These are phyloP conservation scores for Labeo calbasu DNA, from an alignment of 2,797 vertebrate species.

Conservation along the genomic window DNA sequence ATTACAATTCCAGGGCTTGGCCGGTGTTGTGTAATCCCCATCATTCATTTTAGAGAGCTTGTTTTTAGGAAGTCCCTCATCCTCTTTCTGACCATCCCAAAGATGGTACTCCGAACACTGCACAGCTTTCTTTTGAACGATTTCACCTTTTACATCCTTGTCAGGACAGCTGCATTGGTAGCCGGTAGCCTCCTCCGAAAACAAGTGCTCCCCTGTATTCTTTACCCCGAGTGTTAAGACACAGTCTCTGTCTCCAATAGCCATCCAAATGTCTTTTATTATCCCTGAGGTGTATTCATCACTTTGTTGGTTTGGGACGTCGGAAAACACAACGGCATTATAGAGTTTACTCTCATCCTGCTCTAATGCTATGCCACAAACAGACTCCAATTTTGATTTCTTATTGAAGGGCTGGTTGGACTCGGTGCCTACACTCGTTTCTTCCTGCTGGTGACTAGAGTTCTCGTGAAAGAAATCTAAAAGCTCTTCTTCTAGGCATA, in stretches of 20 bases:
- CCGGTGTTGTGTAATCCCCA: slow-evolving; percentile 95
- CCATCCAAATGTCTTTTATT: slow-evolving; percentile 98
- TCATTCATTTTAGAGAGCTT: slow-evolving; percentile 87
- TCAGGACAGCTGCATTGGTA: slow-evolving; percentile 89
- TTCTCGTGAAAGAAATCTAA: slow-evolving; percentile 93
- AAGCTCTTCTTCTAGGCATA: slow-evolving; percentile 93
- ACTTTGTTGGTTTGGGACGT: slow-evolving; percentile 83
- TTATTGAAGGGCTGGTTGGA: slow-evolving; percentile 87
- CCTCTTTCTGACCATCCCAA: slow-evolving; percentile 93
- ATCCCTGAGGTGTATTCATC: slow-evolving; percentile 97
- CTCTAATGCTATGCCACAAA: slow-evolving; percentile 98
- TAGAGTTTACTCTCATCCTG: slow-evolving; percentile 87
- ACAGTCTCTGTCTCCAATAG: slow-evolving; percentile 83
- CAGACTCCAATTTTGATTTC: slow-evolving; percentile 97
- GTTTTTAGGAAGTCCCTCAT: slow-evolving; percentile 83
- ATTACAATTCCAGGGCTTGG: slow-evolving; percentile 90
- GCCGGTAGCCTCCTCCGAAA: slow-evolving; percentile 82
- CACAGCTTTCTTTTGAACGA: slow-evolving; percentile 88
- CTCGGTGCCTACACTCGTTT: slow-evolving; percentile 80
- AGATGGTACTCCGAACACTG: slow-evolving; percentile 96
- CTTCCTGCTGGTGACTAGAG: slow-evolving; percentile 81
- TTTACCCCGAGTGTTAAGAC: slow-evolving; percentile 78
- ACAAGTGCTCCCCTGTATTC: slow-evolving; percentile 82
- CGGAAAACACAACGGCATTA: slow-evolving; percentile 82
- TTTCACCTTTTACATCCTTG: slow-evolving; percentile 81